Evolutionary conservation across 2,888 invertebrate genomes (phyloP), one percentile per base, ranked within the genome.

Genomic region (Hermaeophaga mercurialis): DNA sequence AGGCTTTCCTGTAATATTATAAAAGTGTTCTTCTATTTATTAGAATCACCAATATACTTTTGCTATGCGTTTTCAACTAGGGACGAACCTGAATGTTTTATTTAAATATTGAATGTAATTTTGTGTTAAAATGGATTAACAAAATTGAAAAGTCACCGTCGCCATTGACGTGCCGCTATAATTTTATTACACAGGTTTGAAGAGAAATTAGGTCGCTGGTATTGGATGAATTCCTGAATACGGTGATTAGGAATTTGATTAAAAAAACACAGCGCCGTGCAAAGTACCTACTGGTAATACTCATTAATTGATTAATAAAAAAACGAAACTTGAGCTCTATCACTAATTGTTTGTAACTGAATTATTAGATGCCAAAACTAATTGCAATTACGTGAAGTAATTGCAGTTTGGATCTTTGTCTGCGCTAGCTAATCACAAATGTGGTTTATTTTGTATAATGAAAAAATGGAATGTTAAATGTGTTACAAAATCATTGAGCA

Each of bases 1-100:
- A 49, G 90, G 90, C 71, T 87, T 87, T 66, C 89, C 89, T 88
- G 22, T n/a, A 31, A 31, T 19, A 24, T 3, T 34, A 12, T 11
- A 7, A 15, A 4, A 34, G 11, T 33, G 4, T 33, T n/a, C n/a
- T n/a, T n/a, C n/a, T n/a, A n/a, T n/a, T n/a, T n/a, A n/a, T n/a
- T n/a, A n/a, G n/a, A n/a, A n/a, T n/a, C n/a, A n/a, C n/a, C n/a
- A n/a, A n/a, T n/a, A n/a, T n/a, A n/a, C n/a, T n/a, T n/a, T n/a
- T n/a, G n/a, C n/a, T n/a, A n/a, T n/a, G n/a, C n/a, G n/a, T n/a
- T n/a, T n/a, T n/a, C n/a, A n/a, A n/a, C n/a, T n/a, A n/a, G n/a
- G n/a, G n/a, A n/a, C n/a, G n/a, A n/a, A n/a, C n/a, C n/a, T n/a
- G n/a, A n/a, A n/a, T n/a, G n/a, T n/a, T n/a, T n/a, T n/a, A n/a